Conservation (phyloP, 1,140 invertebrate genomes). For the Zaprionus davidi region DNA sequence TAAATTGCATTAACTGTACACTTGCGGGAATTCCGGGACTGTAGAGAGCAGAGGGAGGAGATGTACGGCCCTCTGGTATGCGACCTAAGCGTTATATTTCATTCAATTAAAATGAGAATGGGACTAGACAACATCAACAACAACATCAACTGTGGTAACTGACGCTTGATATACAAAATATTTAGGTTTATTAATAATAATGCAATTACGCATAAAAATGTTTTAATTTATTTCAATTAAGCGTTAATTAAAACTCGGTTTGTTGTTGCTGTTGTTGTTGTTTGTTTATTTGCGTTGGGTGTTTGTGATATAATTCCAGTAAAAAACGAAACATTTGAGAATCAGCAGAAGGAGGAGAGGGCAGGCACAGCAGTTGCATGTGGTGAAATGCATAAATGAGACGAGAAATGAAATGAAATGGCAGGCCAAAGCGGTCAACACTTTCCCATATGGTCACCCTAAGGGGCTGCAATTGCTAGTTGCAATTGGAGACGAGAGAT, state of each 20-base stretch:
- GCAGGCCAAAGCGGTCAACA: conserved; percentile 24
- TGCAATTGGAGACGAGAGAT: not conserved
- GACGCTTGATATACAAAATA: conserved; percentile 61
- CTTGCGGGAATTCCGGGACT: conserved; percentile 9
- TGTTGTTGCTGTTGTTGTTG: conserved; percentile 13
- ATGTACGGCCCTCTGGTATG: conserved; percentile 13
- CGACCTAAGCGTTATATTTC: conserved; percentile 74
- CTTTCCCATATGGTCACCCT: conserved; percentile 28
- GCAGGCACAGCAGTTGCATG: conserved; percentile 2
- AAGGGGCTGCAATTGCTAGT: not conserved
- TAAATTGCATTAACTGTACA: conserved; percentile 78
- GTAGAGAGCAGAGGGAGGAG: too few species aligned
- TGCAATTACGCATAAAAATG: conserved; percentile 84
- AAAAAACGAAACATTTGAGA: conserved; percentile 9
- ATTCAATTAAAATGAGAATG: conserved; percentile 70
- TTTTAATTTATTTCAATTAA: conserved; percentile 84
- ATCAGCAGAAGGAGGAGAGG: not conserved
- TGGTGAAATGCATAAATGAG: conserved; percentile 14
- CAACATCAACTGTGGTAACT: conserved; percentile 46
- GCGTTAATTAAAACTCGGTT: conserved; percentile 73
- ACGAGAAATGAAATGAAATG: not conserved
- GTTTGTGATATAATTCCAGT: conserved; percentile 26
- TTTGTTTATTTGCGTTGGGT: conserved; percentile 20
- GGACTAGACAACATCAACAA: conserved; percentile 50
- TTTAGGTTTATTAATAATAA: conserved; percentile 84